Evolutionary conservation across 2,888 invertebrate species (phyloP), one percentile per base, ranked within the genome.

Genomic region (Epistrophe eligans): DNA sequence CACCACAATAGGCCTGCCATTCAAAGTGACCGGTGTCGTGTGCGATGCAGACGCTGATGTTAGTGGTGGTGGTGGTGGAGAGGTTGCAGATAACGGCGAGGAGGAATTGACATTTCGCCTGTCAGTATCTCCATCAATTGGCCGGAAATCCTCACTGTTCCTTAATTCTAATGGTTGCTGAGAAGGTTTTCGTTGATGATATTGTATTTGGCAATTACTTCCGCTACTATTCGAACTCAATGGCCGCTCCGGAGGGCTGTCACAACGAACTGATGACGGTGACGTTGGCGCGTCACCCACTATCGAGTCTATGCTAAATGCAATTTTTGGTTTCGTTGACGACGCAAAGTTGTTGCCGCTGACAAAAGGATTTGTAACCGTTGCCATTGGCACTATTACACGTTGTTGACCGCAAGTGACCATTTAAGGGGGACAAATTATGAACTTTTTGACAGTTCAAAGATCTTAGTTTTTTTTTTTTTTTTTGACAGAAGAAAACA

Each of bases 241-340:
- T 79, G 38, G 90, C 88, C 64, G 90, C 10, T 82, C 84, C 55
- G 76, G 85, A 8, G 91, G 91, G 60, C 90, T 91, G n/a, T 91
- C 91, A 74, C 89, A 90, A 70, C 90, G 90, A 38, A 77, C 76
- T 17, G 88, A 89, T 15, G 92, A 79, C 11, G 82, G 67, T n/a
- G 83, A 48, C 35, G 77, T 35, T 67, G 82, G 66, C 55, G 83
- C 76, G 66, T 81, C 88, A 88, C 98, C 98, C 87, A 98, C 98
- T 91, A 98, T 97, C 91, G 97, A 97, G 94, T 98, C 98, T 93
- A 98, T 98, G 92, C 97, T 97, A 93, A 98, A 98, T 91, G 98
- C 98, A 93, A 98, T 97, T 94, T 98, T 98, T 90, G 98, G 98
- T 94, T 97, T 97, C 90, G 96, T 96, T 73, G 89, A 79, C 24